phyloP scores from a whole-genome alignment of 2,113 vertebrate genomes.

The Melanerpes formicivorus region DNA sequence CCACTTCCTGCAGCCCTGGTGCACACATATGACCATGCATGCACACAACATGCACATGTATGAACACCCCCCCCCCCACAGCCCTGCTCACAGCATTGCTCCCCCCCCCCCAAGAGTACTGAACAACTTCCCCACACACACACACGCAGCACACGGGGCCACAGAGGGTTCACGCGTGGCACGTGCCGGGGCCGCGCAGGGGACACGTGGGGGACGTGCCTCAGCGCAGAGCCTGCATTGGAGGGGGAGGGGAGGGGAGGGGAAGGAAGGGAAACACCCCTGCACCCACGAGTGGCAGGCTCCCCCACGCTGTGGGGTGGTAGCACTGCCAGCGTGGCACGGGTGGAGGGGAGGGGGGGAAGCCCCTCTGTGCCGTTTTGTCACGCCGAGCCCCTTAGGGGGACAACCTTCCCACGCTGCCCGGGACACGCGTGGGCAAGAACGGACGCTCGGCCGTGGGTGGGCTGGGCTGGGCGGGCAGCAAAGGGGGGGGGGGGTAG shows the following conservation, averaged over 20 bases:
- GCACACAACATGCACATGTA: background rate
- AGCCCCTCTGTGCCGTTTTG: background rate
- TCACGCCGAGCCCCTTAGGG: too few species aligned
- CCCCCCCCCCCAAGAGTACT: background rate
- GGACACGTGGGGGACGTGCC: background rate
- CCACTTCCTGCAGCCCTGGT: background rate
- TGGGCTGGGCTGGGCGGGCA: too few species aligned
- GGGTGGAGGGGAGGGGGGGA: background rate
- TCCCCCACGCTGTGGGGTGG: background rate
- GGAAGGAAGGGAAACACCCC: background rate
- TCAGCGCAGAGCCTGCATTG: background rate
- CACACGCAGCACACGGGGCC: background rate
- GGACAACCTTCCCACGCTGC: too few species aligned
- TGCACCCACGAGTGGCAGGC: background rate
- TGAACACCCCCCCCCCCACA: too few species aligned
- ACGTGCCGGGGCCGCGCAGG: background rate
- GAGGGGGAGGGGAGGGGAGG: background rate
- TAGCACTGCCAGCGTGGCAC: too few species aligned
- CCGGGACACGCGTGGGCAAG: too few species aligned
- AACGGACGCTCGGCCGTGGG: background rate
- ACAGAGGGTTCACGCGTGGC: slow-evolving; percentile 1
- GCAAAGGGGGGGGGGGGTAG: background rate
- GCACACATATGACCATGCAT: background rate
- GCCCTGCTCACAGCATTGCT: background rate
- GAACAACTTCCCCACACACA: background rate